Evolutionary conservation across 2,113 vertebrate genomes (phyloP).

Genomic region (Micronycteris hirsuta): DNA sequence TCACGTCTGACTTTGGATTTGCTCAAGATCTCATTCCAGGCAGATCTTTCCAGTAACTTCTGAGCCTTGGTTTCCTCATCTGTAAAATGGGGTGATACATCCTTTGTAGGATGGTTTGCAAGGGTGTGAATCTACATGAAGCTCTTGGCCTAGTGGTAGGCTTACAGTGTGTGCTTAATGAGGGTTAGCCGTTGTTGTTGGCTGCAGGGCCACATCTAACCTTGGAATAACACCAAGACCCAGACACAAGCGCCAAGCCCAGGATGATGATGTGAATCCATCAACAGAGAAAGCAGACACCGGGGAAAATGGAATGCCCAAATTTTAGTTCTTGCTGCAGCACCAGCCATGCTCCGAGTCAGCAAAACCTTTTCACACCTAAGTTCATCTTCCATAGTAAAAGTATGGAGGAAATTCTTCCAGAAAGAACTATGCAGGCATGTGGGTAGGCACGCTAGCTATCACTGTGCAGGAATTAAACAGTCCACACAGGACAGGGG

Average conservation of each 20-base stretch:
- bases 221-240: neutral
- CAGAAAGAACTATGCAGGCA: neutral
- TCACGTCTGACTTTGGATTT: neutral
- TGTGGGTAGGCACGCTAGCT: neutral
- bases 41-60: neutral
- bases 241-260: neutral
- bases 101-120: neutral
- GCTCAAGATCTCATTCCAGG: neutral
- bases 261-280: neutral
- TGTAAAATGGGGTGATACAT: neutral
- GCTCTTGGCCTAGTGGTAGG: neutral
- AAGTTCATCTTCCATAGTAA: neutral
- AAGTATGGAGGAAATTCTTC: neutral
- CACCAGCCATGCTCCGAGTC: neutral
- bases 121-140: neutral
- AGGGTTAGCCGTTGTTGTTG: neutral
- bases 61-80: neutral
- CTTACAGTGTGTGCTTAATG: neutral
- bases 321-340: neutral
- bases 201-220: neutral
- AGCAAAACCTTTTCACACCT: neutral
- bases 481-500: neutral
- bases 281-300: neutral
- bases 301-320: rapidly evolving
- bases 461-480: neutral